These are phyloP conservation scores for Neotoxoptera formosana DNA, from an alignment of 1,140 invertebrate species.

Conservation along the genomic window DNA sequence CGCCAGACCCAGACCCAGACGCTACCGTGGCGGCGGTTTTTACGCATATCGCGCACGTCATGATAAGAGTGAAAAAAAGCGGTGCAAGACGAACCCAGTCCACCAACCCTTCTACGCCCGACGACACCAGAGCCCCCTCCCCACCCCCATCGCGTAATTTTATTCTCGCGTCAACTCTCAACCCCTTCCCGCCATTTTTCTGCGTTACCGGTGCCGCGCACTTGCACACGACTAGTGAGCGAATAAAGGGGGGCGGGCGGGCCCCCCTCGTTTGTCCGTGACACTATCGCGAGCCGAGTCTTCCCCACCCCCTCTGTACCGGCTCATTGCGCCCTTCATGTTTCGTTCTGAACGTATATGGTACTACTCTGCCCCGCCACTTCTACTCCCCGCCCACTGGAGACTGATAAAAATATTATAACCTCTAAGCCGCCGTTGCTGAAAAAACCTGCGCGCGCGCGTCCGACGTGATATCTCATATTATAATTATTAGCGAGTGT, in stretches of 20 bases:
- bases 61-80: background rate
- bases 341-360: background rate
- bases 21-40: background rate
- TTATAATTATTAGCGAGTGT: background rate
- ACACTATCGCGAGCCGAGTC: background rate
- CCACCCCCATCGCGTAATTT: background rate
- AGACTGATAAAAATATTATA: background rate
- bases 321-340: background rate
- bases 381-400: background rate
- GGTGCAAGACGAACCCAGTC: background rate
- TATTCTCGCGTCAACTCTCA: background rate
- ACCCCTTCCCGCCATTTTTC: too few species aligned
- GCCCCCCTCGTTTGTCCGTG: conserved; percentile 2
- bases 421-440: background rate
- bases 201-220: too few species aligned
- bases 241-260: background rate
- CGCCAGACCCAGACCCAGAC: background rate
- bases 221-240: background rate
- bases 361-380: background rate
- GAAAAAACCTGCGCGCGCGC: background rate
- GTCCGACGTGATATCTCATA: background rate
- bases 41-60: background rate
- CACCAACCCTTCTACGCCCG: background rate
- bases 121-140: background rate
- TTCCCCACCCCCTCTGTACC: background rate